Evolutionary conservation across 2,888 invertebrate species (phyloP).

Genomic region (Athripsodes cinereus): DNA sequence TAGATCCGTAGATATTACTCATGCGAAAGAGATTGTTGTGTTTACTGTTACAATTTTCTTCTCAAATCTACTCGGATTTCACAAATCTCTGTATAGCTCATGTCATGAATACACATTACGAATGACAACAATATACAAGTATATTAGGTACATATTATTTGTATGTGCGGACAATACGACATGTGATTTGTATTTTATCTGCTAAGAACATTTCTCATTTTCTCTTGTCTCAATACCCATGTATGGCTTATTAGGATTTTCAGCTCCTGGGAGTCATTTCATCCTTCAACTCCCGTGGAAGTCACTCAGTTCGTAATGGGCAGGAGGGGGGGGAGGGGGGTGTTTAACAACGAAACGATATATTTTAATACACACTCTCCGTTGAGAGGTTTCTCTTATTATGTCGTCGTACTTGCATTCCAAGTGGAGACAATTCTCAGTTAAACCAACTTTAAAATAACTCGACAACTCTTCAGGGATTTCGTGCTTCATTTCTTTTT

Average conservation of each 20-base stretch:
- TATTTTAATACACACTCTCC: background rate
- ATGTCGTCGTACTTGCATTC: too few relatives aligned
- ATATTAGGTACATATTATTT: background rate
- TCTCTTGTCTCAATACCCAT: background rate
- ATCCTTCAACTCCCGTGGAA: background rate
- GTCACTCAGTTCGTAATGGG: background rate
- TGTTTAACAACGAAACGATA: conserved; percentile 1
- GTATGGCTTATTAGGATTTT: background rate
- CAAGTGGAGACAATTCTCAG: too few relatives aligned
- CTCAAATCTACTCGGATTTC: background rate
- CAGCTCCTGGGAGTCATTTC: background rate
- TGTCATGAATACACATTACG: background rate
- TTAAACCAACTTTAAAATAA: too few relatives aligned
- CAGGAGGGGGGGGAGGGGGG: background rate
- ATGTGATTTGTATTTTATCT: conserved; percentile 1
- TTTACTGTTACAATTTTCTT: too few relatives aligned
- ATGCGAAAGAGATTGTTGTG: too few relatives aligned
- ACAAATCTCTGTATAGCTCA: background rate
- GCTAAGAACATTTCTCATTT: background rate
- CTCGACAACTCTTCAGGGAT: too few relatives aligned
- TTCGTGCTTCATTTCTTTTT: too few relatives aligned
- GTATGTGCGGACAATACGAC: background rate
- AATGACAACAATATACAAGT: background rate
- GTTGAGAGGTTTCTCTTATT: background rate
- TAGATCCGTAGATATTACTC: too few relatives aligned